Conservation (phyloP, 2,113 vertebrate genomes). For the Centropristis striata region DNA sequence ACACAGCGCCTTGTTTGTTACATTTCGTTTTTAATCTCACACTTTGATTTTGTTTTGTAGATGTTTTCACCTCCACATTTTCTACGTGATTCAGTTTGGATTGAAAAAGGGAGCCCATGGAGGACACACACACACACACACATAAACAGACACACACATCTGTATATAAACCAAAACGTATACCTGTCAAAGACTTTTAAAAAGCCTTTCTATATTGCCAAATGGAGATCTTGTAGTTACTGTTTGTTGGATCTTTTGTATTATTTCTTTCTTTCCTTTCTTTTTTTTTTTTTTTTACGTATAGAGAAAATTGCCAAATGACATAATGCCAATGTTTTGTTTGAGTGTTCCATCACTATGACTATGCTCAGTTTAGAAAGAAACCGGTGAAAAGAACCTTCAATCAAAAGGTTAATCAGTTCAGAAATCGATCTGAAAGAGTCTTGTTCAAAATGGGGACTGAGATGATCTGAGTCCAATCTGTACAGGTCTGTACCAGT, state of each 20-base stretch:
- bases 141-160: slow-evolving; percentile 15
- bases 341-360: slow-evolving; percentile 53
- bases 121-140: slow-evolving; percentile 36
- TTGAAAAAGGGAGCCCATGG: slow-evolving; percentile 78
- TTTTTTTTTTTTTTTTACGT: slow-evolving; percentile 47
- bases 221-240: slow-evolving; percentile 79
- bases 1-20: slow-evolving; percentile 54
- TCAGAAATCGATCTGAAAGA: slow-evolving; percentile 34
- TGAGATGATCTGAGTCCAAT: slow-evolving; percentile 3
- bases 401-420: slow-evolving; percentile 32
- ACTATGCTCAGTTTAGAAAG: slow-evolving; percentile 23
- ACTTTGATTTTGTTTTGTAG: slow-evolving; percentile 48
- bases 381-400: slow-evolving; percentile 11
- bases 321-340: slow-evolving; percentile 75
- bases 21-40: slow-evolving; percentile 58
- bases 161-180: slow-evolving; percentile 80
- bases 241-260: slow-evolving; percentile 68
- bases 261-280: slow-evolving; percentile 57
- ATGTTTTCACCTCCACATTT: slow-evolving; percentile 63
- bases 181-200: slow-evolving; percentile 59
- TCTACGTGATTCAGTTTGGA: slow-evolving; percentile 72
- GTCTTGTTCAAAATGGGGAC: slow-evolving; percentile 15
- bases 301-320: slow-evolving; percentile 80
- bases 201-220: slow-evolving; percentile 82
- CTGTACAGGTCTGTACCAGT: not conserved